Conservation (phyloP, 2,113 vertebrate species). For the Eulemur macaco region DNA sequence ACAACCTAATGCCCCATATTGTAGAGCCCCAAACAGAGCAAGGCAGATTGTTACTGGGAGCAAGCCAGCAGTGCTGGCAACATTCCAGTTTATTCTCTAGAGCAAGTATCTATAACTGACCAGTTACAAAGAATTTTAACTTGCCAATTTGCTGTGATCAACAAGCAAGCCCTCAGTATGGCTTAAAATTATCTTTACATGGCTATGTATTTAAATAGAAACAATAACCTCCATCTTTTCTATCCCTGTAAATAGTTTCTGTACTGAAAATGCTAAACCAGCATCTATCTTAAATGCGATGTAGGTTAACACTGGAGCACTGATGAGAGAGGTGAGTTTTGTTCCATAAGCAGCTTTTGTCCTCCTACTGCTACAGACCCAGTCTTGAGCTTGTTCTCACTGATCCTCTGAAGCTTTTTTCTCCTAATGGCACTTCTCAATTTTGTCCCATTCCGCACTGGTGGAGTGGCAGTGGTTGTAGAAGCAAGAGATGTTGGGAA, state of each 20-base stretch:
- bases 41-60: neutral
- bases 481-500: neutral
- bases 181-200: neutral
- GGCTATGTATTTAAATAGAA: neutral
- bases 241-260: neutral
- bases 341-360: neutral
- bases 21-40: neutral
- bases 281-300: neutral
- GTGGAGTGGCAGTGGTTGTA: rapidly evolving
- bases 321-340: neutral
- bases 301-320: neutral
- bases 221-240: neutral
- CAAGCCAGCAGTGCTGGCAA: slow-evolving; percentile 2
- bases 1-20: neutral
- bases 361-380: neutral
- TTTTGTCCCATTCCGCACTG: neutral
- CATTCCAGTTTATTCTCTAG: neutral
- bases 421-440: neutral
- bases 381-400: neutral
- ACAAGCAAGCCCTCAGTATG: neutral
- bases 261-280: neutral
- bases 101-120: neutral
- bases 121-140: neutral
- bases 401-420: neutral
- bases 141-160: neutral